phyloP scores from a whole-genome alignment of 2,797 vertebrate species.

The Dicrostonyx torquatus region DNA sequence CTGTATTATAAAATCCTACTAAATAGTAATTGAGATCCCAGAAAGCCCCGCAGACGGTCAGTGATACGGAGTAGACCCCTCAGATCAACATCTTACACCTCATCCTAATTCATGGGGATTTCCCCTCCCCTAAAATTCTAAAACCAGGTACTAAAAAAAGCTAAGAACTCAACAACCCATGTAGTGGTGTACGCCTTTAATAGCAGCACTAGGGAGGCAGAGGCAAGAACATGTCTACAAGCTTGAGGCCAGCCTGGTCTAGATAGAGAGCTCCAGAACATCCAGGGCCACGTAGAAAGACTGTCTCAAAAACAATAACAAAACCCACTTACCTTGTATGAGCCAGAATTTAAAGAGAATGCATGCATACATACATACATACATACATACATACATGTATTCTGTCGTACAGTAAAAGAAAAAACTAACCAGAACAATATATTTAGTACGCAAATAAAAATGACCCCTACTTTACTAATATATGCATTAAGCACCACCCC shows the following conservation, averaged over 20 bases:
- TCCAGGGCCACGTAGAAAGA: neutral
- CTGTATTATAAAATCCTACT: neutral
- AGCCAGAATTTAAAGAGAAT: slow-evolving; percentile 39
- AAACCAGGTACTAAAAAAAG: slow-evolving; percentile 28
- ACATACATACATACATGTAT: neutral
- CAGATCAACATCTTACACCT: neutral
- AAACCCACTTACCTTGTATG: neutral
- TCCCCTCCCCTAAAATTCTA: neutral
- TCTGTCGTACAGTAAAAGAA: neutral
- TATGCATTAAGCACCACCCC: slow-evolving; percentile 16
- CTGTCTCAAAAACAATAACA: neutral
- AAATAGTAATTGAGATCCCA: neutral
- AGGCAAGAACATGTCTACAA: neutral
- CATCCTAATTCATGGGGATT: neutral
- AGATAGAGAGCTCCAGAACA: neutral
- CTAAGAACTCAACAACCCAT: neutral
- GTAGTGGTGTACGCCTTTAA: neutral
- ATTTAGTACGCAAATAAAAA: neutral
- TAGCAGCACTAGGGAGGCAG: neutral
- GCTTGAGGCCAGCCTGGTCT: neutral
- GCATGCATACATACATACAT: neutral
- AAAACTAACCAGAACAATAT: neutral
- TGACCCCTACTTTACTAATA: neutral
- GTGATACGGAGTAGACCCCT: neutral
- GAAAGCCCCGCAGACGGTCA: neutral